Evolutionary conservation across 2,888 invertebrate genomes (phyloP), one percentile per base, ranked within the genome.

Genomic region (Calameuta idolon): DNA sequence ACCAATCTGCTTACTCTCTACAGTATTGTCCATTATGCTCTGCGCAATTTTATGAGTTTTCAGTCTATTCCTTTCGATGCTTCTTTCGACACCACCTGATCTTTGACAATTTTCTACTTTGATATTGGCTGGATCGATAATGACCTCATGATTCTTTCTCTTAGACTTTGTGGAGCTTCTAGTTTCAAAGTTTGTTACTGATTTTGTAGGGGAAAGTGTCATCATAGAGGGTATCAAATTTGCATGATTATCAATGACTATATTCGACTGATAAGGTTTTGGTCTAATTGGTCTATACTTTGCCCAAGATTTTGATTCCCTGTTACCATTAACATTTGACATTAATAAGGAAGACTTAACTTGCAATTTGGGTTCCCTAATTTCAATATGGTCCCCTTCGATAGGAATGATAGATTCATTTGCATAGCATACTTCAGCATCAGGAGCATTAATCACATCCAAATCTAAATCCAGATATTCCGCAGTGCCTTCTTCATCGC

Each of bases 381-480:
- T 11, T 34, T 71, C 71, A 34, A 12, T 71, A 23, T 34, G 15
- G 71, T 34, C 15, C 71, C 34, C 33, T 30, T 71, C 71, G 4
- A 71, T 11, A 33, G 33, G 71, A 55, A 55, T 55, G 33, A 34
- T 33, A 31, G 33, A 33, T 71, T 71, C 34, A 31, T 76, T 73
- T 2, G 76, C 31, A 55, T 34, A 69, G 71, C 80, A 81, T 74
- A 80, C 79, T 69, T 79, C 77, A 4, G 77, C 31, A 74, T 81
- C 80, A 4, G 77, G 75, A 23, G 80, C 71, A 34, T 69, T 76
- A 12, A 79, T 80, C 11, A 80, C 77, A 23, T 83, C 83, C 75
- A 83, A 74, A 55, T 84, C 83, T 9, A 83, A 78, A 69, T 84
- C 85, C 11, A 85, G 78, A 77, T 83, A 84, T 75, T 85, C 83